phyloP scores from a whole-genome alignment of 2,888 invertebrate species.

The Folsomia candida region DNA sequence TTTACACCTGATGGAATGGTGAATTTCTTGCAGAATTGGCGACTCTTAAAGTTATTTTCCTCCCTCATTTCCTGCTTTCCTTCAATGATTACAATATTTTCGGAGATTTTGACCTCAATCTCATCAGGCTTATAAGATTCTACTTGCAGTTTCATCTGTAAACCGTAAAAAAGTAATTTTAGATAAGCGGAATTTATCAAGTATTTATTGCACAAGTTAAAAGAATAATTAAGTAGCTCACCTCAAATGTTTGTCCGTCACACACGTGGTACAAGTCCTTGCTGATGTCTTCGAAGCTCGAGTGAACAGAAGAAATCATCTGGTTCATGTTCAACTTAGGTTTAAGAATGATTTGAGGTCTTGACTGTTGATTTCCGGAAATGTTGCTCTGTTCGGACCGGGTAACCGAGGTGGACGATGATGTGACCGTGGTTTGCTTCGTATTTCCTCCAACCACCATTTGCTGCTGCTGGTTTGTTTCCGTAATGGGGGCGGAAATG shows the following conservation, averaged over 20 bases:
- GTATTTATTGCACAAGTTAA: no score
- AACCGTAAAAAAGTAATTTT: background rate
- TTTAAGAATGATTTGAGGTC: no score
- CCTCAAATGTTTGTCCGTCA: conserved; percentile 8
- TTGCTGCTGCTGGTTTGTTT: no score
- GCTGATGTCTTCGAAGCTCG: background rate
- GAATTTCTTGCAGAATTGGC: conserved; percentile 17
- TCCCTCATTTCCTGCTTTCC: conserved; percentile 12
- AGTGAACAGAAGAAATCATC: no score
- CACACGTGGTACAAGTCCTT: background rate
- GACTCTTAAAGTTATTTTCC: conserved; percentile 3
- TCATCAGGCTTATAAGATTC: conserved; percentile 11
- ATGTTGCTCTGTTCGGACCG: no score
- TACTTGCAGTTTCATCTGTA: conserved; percentile 12
- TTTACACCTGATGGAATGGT: conserved; percentile 10
- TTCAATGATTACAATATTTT: conserved; percentile 13
- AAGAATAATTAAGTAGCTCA: background rate
- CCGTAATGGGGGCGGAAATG: conserved; percentile 3
- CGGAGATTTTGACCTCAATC: conserved; percentile 5
- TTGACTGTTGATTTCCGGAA: no score
- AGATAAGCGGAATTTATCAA: no score
- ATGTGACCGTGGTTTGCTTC: background rate
- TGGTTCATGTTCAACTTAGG: no score
- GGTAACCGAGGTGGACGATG: background rate
- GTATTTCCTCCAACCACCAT: no score